These are phyloP conservation scores for Philopedon plagiatum DNA, from an alignment of 2,888 invertebrate species.

Conservation along the genomic window DNA sequence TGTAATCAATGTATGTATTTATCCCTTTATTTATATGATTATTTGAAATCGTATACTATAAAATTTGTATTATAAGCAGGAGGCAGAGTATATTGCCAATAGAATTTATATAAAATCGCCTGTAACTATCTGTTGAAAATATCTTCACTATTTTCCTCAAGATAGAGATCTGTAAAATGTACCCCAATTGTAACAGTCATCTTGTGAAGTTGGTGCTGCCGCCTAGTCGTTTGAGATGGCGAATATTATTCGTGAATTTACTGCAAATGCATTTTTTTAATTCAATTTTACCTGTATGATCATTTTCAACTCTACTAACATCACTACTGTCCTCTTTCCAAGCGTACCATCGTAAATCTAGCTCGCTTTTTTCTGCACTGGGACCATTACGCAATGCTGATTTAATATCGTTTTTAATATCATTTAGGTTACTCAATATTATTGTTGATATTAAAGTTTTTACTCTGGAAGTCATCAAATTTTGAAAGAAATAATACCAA, in stretches of 20 bases:
- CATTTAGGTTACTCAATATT: conserved; percentile 59
- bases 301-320: conserved; percentile 66
- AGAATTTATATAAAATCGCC: no score
- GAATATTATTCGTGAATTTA: not conserved
- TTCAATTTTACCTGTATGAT: conserved; percentile 60
- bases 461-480: conserved; percentile 79
- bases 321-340: conserved; percentile 80
- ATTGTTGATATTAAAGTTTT: conserved; percentile 73
- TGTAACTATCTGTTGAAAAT: no score
- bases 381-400: conserved; percentile 58
- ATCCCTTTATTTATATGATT: no score
- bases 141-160: no score
- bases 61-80: no score
- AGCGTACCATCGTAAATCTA: conserved; percentile 79
- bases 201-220: no score
- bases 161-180: no score
- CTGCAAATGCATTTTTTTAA: not conserved
- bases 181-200: no score
- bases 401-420: conserved; percentile 67
- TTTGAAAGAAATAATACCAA: conserved; percentile 82
- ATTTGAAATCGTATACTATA: no score
- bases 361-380: conserved; percentile 53
- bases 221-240: not conserved
- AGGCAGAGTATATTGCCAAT: no score
- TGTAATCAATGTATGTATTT: no score